phyloP scores from a whole-genome alignment of 2,888 invertebrate genomes.

The Exocentrus adspersus region DNA sequence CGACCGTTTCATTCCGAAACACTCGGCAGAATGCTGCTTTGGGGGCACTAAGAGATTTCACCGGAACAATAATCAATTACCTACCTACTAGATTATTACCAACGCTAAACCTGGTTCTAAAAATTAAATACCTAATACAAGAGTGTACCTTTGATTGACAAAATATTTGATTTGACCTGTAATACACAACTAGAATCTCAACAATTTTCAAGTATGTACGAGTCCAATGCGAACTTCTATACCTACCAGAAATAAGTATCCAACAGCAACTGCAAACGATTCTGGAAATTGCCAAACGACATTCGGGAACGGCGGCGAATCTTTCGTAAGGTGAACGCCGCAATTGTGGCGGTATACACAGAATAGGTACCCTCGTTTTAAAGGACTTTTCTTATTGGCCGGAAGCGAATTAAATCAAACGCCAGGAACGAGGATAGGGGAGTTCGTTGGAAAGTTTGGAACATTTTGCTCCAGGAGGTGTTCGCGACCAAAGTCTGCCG shows the following conservation, averaged over 20 bases:
- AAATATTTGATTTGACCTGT: no score
- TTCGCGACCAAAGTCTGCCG: background rate
- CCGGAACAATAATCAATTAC: no score
- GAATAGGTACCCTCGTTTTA: background rate
- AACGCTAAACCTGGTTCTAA: no score
- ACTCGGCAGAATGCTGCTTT: background rate
- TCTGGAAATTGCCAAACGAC: background rate
- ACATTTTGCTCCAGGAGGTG: background rate
- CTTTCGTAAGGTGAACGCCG: background rate
- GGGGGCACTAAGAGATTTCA: background rate
- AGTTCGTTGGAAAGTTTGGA: background rate
- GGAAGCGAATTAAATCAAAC: constrained; percentile 1
- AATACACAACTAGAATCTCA: no score
- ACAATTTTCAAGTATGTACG: no score
- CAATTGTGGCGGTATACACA: background rate
- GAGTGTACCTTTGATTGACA: no score
- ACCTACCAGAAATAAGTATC: no score
- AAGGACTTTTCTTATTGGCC: background rate
- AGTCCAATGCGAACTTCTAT: no score
- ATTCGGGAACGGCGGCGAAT: background rate
- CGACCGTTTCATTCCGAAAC: background rate
- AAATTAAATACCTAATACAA: no score
- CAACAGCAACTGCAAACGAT: no score
- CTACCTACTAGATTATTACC: no score
- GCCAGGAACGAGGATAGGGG: background rate